phyloP scores from a whole-genome alignment of 2,797 vertebrate genomes.

The Carduelis carduelis region DNA sequence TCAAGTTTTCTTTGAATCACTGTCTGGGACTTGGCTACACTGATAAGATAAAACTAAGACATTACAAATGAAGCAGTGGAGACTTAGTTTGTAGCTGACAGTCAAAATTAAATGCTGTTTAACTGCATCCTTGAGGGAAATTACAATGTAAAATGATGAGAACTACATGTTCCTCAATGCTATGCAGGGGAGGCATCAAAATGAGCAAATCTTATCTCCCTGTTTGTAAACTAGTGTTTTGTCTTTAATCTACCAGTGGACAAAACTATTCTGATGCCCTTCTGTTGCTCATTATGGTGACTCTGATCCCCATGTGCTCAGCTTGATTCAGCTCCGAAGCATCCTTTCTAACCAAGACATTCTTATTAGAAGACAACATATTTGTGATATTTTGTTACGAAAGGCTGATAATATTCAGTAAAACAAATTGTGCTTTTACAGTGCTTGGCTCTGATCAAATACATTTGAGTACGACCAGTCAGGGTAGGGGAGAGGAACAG shows the following conservation, averaged over 20 bases:
- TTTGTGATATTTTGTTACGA: background rate
- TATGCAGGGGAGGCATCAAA: conserved; percentile 10
- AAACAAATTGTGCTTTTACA: background rate
- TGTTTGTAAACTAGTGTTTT: conserved; percentile 37
- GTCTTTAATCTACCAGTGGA: conserved; percentile 33
- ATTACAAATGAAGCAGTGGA: background rate
- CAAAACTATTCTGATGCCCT: conserved; percentile 60
- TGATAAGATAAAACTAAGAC: conserved; percentile 41
- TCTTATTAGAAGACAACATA: background rate
- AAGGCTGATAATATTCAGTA: background rate
- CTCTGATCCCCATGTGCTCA: background rate
- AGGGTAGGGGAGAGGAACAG: background rate
- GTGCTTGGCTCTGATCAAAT: background rate
- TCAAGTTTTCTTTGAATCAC: background rate
- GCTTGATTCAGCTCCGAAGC: background rate
- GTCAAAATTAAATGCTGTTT: conserved; percentile 13
- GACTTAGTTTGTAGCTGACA: background rate
- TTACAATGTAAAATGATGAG: background rate
- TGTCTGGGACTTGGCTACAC: background rate
- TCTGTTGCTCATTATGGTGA: background rate
- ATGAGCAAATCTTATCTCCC: conserved; percentile 55
- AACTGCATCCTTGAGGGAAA: conserved; percentile 45
- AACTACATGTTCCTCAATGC: background rate
- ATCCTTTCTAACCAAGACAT: background rate
- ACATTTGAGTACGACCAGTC: background rate